Conservation (phyloP, 2,888 invertebrate genomes). For the Cephus pygmeus region DNA sequence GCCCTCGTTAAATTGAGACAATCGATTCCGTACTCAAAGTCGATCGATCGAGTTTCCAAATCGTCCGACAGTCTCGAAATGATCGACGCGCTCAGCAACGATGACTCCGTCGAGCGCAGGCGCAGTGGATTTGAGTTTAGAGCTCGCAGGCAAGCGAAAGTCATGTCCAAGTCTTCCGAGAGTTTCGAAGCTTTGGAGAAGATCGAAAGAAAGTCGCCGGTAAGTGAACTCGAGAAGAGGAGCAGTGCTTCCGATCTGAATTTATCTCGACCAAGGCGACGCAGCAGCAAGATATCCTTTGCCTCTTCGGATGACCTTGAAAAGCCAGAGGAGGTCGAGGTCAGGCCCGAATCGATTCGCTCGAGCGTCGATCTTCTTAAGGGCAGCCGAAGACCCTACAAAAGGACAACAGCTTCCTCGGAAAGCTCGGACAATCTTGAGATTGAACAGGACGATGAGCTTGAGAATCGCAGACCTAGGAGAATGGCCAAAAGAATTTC, state of each 20-base stretch:
- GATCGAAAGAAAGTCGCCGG: neutral
- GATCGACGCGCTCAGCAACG: constrained; percentile 46
- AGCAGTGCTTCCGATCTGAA: constrained; percentile 57
- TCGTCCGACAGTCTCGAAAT: constrained; percentile 57
- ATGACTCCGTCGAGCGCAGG: constrained; percentile 45
- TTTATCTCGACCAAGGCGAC: constrained; percentile 36
- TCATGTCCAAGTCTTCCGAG: constrained; percentile 56
- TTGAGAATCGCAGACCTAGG: constrained; percentile 51
- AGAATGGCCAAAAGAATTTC: constrained; percentile 52
- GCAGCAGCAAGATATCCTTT: neutral
- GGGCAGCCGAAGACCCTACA: constrained; percentile 37
- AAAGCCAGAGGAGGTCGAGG: constrained; percentile 14
- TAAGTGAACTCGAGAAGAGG: constrained; percentile 45
- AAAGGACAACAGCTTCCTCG: constrained; percentile 50
- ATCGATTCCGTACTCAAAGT: constrained; percentile 45
- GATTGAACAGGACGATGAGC: constrained; percentile 43
- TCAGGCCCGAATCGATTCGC: constrained; percentile 7
- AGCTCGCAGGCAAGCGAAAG: constrained; percentile 37
- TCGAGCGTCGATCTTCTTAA: constrained; percentile 19
- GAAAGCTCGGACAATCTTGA: constrained; percentile 62
- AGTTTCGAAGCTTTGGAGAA: constrained; percentile 45
- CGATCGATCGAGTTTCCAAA: constrained; percentile 54
- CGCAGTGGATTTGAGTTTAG: constrained; percentile 52
- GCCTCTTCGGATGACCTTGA: constrained; percentile 16
- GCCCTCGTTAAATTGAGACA: constrained; percentile 33